Conservation (phyloP, 1,140 invertebrate genomes). For the Cyphomyrmex costatus region DNA sequence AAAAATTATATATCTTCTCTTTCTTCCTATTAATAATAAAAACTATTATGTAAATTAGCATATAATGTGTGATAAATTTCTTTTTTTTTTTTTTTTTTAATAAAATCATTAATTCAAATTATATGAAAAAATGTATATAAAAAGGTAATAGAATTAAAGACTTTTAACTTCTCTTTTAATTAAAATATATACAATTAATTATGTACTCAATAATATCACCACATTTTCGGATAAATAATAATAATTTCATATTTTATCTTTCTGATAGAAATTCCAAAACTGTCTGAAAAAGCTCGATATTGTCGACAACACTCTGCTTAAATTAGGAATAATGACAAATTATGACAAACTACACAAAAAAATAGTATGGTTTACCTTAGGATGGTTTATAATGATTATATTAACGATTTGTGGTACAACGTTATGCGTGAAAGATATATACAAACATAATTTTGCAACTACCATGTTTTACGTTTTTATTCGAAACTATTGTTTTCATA, state of each 20-base stretch:
- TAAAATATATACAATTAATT: neutral
- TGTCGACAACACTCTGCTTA: neutral
- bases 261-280: neutral
- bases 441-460: no score
- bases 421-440: neutral
- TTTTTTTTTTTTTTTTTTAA: neutral
- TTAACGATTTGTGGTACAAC: neutral
- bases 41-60: neutral
- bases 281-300: conserved; percentile 11
- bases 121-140: neutral
- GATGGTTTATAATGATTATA: neutral
- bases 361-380: neutral
- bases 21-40: neutral
- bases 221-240: neutral
- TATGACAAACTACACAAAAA: conserved; percentile 25
- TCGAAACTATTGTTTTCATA: neutral
- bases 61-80: neutral
- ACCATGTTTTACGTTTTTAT: neutral
- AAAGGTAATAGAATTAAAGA: neutral
- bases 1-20: no score
- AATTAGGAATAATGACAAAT: neutral
- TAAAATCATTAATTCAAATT: neutral
- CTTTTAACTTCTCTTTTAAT: neutral
- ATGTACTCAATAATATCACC: no score
- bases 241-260: neutral